A percentile compares a stretch with the other conserved stretches of the same genome.
Conservation (phyloP, 2,888 invertebrate genomes). For the Dendrolimus houi region DNA sequence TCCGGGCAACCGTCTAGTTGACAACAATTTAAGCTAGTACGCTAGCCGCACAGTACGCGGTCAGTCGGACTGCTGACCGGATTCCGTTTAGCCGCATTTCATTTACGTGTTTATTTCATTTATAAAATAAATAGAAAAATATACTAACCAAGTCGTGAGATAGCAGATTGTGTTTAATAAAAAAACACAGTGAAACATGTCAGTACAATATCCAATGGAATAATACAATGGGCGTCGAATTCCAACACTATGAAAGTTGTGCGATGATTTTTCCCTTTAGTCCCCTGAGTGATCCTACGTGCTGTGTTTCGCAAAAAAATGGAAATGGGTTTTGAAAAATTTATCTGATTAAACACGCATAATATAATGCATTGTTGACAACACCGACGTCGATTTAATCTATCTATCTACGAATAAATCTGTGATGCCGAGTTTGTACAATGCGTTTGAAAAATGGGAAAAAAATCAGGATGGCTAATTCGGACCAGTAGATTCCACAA, state of each 20-base stretch:
- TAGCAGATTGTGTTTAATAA: not conserved
- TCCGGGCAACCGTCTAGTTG: no score
- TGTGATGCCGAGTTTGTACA: not conserved
- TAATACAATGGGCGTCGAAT: not conserved
- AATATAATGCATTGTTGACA: not conserved
- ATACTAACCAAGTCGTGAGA: not conserved
- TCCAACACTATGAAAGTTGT: not conserved
- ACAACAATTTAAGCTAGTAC: no score
- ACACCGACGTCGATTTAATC: not conserved
- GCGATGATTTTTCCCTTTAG: not conserved
- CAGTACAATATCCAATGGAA: not conserved
- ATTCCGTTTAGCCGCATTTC: not conserved
- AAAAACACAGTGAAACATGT: not conserved
- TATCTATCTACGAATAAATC: not conserved
- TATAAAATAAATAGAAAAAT: not conserved
- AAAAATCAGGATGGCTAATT: not conserved
- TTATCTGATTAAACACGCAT: not conserved
- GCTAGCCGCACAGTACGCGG: no score
- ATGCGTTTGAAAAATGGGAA: not conserved
- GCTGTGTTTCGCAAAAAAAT: not conserved
- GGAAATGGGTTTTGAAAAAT: not conserved
- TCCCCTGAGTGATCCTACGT: not conserved
- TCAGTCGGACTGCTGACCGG: no score
- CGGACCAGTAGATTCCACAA: not conserved
- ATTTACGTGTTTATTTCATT: not conserved